Conservation (phyloP, 1,140 invertebrate species). For the Bombus waltoni region DNA sequence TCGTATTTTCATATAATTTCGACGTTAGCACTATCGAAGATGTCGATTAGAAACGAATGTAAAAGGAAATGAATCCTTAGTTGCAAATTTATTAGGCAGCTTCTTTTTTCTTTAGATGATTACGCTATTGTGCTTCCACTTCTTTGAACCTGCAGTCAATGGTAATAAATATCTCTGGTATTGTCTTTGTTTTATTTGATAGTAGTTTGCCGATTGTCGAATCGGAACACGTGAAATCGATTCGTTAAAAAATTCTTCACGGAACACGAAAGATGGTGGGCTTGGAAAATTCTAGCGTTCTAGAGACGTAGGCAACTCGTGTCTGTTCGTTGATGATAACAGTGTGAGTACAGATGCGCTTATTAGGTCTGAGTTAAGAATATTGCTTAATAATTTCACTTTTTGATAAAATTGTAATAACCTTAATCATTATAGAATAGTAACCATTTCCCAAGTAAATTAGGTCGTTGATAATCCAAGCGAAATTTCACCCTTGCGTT, state of each 20-base stretch:
- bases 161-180: too few relatives aligned
- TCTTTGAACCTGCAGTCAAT: not conserved
- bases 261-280: not conserved
- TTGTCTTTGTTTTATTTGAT: too few relatives aligned
- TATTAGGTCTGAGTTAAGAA: too few relatives aligned
- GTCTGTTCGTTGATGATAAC: too few relatives aligned
- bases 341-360: too few relatives aligned
- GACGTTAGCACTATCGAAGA: not conserved
- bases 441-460: not conserved
- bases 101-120: not conserved
- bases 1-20: slow-evolving; percentile 25
- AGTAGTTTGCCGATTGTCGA: not conserved
- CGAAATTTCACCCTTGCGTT: not conserved
- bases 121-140: not conserved
- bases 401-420: not conserved
- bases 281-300: not conserved
- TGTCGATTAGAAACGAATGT: not conserved
- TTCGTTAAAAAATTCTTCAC: too few relatives aligned
- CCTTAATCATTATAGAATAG: not conserved
- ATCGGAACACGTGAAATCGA: not conserved
- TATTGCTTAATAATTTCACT: not conserved
- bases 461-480: not conserved
- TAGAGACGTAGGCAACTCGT: not conserved
- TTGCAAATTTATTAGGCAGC: not conserved
- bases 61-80: not conserved